Conservation (phyloP, 2,113 vertebrate genomes). For the Hemiscyllium ocellatum region DNA sequence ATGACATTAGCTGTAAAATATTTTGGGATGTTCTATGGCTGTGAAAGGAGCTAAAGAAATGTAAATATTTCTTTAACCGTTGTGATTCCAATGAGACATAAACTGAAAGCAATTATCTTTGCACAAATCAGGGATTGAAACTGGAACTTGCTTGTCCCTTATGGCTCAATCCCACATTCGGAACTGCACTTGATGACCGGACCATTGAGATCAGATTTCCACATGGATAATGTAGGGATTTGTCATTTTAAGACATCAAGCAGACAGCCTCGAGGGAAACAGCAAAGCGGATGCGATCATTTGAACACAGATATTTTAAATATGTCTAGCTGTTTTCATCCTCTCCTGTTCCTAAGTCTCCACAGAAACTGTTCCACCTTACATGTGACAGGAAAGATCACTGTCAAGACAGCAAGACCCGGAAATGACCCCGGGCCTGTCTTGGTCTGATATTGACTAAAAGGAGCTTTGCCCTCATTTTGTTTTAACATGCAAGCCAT, state of each 20-base stretch:
- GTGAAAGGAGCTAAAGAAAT: neutral
- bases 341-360: neutral
- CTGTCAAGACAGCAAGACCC: neutral
- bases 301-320: neutral
- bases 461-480: neutral
- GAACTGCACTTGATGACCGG: neutral
- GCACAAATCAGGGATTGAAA: too few species aligned
- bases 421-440: neutral
- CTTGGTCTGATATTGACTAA: neutral
- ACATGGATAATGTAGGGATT: constrained; percentile 22
- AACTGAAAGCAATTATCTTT: neutral
- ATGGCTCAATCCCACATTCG: neutral
- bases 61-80: neutral
- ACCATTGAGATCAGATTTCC: neutral
- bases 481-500: neutral
- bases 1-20: neutral
- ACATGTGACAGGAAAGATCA: constrained; percentile 10
- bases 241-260: constrained; percentile 25
- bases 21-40: neutral
- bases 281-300: constrained; percentile 16
- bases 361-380: neutral
- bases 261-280: neutral
- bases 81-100: neutral
- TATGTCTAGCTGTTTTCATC: constrained; percentile 29
- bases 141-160: neutral